phyloP scores from a whole-genome alignment of 2,888 invertebrate species.

The Drosophila paranaensis region DNA sequence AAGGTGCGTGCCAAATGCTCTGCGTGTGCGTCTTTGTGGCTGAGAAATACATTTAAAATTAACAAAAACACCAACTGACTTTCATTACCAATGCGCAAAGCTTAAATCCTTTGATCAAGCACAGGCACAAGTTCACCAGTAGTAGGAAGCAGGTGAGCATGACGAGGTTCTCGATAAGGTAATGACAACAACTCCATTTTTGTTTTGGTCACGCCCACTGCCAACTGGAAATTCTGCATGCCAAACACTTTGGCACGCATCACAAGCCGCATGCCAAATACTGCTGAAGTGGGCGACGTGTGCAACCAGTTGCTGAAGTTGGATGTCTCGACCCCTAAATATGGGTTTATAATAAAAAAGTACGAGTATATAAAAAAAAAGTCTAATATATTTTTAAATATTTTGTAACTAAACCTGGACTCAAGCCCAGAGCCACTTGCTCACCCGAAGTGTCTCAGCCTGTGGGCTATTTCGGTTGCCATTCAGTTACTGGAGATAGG shows the following conservation, averaged over 20 bases:
- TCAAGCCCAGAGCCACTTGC: background rate
- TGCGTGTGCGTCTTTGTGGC: conserved; percentile 13
- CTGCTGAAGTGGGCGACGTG: conserved; percentile 18
- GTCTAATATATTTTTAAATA: background rate
- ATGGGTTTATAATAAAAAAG: background rate
- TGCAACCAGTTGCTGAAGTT: conserved; percentile 46
- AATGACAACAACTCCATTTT: background rate
- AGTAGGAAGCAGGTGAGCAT: conserved; percentile 1
- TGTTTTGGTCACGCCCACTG: conserved; percentile 28
- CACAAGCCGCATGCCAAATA: conserved; percentile 2
- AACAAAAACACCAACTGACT: conserved; percentile 61
- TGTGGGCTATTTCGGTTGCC: too few species aligned
- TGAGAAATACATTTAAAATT: conserved; percentile 53
- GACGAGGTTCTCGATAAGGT: background rate
- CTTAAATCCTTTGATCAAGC: conserved; percentile 67
- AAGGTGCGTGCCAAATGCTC: conserved; percentile 21
- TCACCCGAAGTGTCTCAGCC: background rate
- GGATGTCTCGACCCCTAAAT: conserved; percentile 4
- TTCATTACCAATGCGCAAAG: conserved; percentile 53
- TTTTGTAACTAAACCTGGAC: background rate
- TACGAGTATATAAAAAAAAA: background rate
- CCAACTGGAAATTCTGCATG: conserved; percentile 53
- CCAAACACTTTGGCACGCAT: conserved; percentile 35
- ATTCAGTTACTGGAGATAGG: too few species aligned
- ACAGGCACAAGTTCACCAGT: conserved; percentile 8